Base-by-base conservation (phyloP, 2,113 vertebrate species). In the Cavia aperea region DNA sequence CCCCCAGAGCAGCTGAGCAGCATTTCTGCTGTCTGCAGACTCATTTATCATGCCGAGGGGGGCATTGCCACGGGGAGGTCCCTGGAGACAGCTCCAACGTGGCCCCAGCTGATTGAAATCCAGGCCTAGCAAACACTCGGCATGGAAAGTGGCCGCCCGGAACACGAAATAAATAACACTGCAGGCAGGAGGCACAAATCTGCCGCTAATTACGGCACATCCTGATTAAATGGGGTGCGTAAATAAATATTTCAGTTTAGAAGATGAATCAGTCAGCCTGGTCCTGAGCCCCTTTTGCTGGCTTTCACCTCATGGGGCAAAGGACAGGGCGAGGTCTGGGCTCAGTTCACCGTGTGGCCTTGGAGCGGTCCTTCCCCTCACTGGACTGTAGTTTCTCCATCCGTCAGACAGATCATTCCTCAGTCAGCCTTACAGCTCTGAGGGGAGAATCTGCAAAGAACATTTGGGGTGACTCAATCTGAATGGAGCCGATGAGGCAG, bases 161-260 rank as follows among this genome's bases (percentile, higher is more conserved):
- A 96, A 94, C 88, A 92, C 5, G 21, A 92, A 94, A 96, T 96
- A 95, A 96, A 96, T 96, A 96, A 96, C 77, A 83, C 81, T 7
- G 2, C 2, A 29, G 77, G 93, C 94, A 95, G 94, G 89, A 97
- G 96, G 87, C 95, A 95, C 95, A 95, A 86, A 96, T 96, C 95
- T 85, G 73, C 94, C 0, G 51, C 95, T 95, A 96, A 96, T 97
- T 96, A 93, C 2, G 10, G 93, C 92, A 86, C 86, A 92, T 96
- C 95, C 96, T 96, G 95, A 95, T 93, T 94, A 95, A 95, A 95
- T 95, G 96, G 95, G 95, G 92, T 94, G 84, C 79, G 9, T 94
- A 95, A 96, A 96, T 94, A 96, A 96, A 95, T 94, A 95, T 85
- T 92, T 87, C 94, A 92, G 89, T 89, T 79, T 23, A 10, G 84